phyloP scores from a whole-genome alignment of 2,113 vertebrate species.

The Pseudorectes ferrugineus region DNA sequence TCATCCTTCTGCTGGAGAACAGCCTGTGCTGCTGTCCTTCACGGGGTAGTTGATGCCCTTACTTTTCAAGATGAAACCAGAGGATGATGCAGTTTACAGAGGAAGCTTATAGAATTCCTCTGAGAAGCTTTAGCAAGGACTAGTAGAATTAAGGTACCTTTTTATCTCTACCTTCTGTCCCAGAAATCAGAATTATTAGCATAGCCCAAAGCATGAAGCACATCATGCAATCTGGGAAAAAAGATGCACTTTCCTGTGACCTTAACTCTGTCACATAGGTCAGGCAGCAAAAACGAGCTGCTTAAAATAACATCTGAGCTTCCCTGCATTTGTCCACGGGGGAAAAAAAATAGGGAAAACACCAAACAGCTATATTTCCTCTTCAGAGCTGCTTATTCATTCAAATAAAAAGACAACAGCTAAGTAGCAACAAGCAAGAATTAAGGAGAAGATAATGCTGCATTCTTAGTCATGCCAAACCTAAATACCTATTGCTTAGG shows the following conservation, averaged over 20 bases:
- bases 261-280: slow-evolving; percentile 5
- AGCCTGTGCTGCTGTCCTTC: not conserved
- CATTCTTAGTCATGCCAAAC: not conserved
- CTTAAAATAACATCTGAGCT: slow-evolving; percentile 27
- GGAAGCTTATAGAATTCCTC: not conserved
- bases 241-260: not conserved
- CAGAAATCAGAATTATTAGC: slow-evolving; percentile 20
- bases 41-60: not conserved
- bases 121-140: not conserved
- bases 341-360: not conserved
- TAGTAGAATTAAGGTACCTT: not conserved
- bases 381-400: not conserved
- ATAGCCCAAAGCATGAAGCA: not conserved
- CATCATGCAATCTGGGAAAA: not conserved
- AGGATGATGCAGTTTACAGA: not conserved
- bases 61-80: not conserved
- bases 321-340: not conserved
- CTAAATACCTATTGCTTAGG: not conserved
- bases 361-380: not conserved
- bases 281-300: not conserved
- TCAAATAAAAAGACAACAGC: not conserved
- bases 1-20: not conserved
- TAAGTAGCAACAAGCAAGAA: not conserved
- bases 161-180: not conserved
- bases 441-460: not conserved